Conservation (phyloP, 2,888 invertebrate genomes). For the Himalopsyche kuldschensis region DNA sequence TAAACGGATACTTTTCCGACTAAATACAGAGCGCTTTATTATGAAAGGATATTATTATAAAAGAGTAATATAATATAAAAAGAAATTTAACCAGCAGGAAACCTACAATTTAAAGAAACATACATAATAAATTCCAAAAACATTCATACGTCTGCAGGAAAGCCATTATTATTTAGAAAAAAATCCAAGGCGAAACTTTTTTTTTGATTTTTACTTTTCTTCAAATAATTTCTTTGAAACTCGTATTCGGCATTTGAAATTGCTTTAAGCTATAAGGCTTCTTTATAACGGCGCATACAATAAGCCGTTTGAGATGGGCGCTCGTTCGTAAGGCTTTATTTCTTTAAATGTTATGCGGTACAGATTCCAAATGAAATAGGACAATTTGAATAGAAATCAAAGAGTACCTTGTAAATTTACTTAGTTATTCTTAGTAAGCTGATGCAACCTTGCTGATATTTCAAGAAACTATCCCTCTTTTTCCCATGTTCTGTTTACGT, state of each 20-base stretch:
- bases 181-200: neutral
- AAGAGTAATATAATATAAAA: too few relatives aligned
- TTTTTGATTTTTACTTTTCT: neutral
- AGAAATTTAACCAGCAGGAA: neutral
- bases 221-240: constrained; percentile 3
- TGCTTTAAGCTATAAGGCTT: constrained; percentile 15
- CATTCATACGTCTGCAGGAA: neutral
- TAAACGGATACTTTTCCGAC: too few relatives aligned
- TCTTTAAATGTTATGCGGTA: neutral
- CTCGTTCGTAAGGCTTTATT: constrained; percentile 10
- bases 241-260: constrained; percentile 1
- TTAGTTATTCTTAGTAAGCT: neutral
- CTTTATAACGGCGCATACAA: neutral
- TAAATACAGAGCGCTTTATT: too few relatives aligned
- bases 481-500: too few relatives aligned
- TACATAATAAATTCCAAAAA: neutral
- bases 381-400: neutral
- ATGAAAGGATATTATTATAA: too few relatives aligned
- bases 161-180: neutral
- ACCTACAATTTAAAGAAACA: neutral
- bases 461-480: too few relatives aligned
- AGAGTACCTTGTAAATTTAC: neutral
- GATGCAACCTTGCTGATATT: neutral
- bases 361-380: neutral
- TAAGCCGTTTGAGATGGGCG: neutral